phyloP scores from a whole-genome alignment of 2,113 vertebrate species.

The Labrus mixtus region DNA sequence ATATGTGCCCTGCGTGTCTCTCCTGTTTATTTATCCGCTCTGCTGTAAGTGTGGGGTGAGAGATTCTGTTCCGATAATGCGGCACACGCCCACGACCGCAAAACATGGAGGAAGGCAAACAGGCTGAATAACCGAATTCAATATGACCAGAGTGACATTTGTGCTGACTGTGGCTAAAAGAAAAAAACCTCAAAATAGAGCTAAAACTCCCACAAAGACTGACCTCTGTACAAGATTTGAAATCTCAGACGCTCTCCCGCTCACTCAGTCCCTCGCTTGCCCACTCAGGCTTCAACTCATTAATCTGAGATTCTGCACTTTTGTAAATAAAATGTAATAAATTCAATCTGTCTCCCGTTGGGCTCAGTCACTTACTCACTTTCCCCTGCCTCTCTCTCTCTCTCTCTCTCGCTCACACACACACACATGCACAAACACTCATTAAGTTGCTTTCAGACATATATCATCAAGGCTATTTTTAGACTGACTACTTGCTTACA shows the following conservation, averaged over 20 bases:
- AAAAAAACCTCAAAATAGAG: not conserved
- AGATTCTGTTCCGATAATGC: conserved; percentile 20
- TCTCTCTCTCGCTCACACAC: not conserved
- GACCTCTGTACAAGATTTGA: not conserved
- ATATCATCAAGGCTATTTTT: conserved; percentile 69
- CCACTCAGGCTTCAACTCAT: conserved; percentile 27
- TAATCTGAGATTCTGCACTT: conserved; percentile 62
- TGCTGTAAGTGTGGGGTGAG: conserved; percentile 19
- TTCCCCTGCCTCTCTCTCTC: not conserved
- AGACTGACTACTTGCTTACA: conserved; percentile 45
- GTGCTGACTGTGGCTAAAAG: conserved; percentile 12
- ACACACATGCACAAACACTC: conserved; percentile 36
- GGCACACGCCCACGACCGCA: not conserved
- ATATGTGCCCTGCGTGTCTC: conserved; percentile 52
- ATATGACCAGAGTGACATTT: conserved; percentile 1
- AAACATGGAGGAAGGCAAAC: conserved; percentile 14
- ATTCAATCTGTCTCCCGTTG: conserved; percentile 47
- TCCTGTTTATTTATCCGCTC: conserved; percentile 49
- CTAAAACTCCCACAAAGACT: not conserved
- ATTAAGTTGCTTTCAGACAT: conserved; percentile 55
- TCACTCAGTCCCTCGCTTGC: not conserved
- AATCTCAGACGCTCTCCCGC: not conserved
- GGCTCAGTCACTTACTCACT: conserved; percentile 27
- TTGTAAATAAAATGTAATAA: conserved; percentile 65
- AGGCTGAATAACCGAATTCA: conserved; percentile 4